A percentile compares a stretch with the other conserved stretches of the same genome.
phyloP scores from a whole-genome alignment of 37 sponge, comb jelly and placozoan genomes.

The Tethya wilhelma region DNA sequence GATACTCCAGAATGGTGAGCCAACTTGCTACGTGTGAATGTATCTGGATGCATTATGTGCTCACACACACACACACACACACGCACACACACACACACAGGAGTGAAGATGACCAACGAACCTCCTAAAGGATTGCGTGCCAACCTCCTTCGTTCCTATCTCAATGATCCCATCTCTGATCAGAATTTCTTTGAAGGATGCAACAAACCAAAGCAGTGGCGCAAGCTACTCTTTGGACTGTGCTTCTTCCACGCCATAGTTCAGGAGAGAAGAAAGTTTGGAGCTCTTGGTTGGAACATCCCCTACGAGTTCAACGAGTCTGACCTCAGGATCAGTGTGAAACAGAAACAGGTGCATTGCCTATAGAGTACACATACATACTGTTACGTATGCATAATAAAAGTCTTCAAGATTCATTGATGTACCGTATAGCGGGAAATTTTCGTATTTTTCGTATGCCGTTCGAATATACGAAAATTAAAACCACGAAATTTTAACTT shows the following conservation, averaged over 20 bases:
- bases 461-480: no score
- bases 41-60: neutral
- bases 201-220: slow-evolving; percentile 85
- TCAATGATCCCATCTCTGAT: slow-evolving; percentile 97
- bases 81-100: slow-evolving; percentile 28
- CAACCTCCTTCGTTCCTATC: slow-evolving; percentile 97
- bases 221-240: slow-evolving; percentile 95
- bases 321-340: slow-evolving; percentile 95
- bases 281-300: slow-evolving; percentile 98
- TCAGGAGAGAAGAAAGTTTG: slow-evolving; percentile 97
- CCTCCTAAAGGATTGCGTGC: slow-evolving; percentile 99
- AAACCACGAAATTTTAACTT: neutral
- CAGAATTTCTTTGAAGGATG: slow-evolving; percentile 91
- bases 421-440: no score
- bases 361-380: neutral
- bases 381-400: neutral
- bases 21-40: neutral
- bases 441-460: no score
- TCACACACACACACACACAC: neutral
- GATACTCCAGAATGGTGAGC: slow-evolving; percentile 97
- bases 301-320: slow-evolving; percentile 98
- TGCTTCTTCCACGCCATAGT: slow-evolving; percentile 99
- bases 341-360: slow-evolving; percentile 84
- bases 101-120: slow-evolving; percentile 99
- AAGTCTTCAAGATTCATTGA: neutral